A percentile compares a stretch with the other conserved stretches of the same genome.
These are phyloP conservation scores for Ctenodactylus gundi DNA, from an alignment of 2,113 vertebrate genomes.

Conservation along the genomic window DNA sequence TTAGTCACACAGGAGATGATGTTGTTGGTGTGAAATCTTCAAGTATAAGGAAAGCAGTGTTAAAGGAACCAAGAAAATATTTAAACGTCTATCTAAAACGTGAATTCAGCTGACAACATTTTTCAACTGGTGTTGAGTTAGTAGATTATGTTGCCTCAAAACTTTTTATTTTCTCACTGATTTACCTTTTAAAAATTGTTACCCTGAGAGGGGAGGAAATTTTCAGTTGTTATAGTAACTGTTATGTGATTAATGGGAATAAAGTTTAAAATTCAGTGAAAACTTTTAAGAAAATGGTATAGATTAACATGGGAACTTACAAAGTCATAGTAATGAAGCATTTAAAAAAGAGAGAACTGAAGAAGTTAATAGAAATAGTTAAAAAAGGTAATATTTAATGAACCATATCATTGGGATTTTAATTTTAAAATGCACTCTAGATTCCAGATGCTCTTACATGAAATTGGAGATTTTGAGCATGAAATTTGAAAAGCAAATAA, in stretches of 20 bases:
- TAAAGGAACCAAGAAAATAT: slow-evolving; percentile 14
- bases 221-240: neutral
- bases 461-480: slow-evolving; percentile 22
- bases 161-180: neutral
- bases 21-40: neutral
- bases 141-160: neutral
- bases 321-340: neutral
- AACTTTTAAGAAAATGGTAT: neutral
- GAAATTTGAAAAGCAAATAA: slow-evolving; percentile 23
- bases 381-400: slow-evolving; percentile 4
- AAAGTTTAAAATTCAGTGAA: slow-evolving; percentile 26
- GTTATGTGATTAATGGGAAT: neutral
- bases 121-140: neutral
- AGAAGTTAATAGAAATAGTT: neutral
- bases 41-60: neutral
- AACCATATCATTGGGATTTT: neutral
- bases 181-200: neutral
- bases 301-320: neutral
- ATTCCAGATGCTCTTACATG: neutral
- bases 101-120: neutral
- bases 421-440: neutral
- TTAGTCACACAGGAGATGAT: neutral
- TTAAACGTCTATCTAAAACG: neutral
- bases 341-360: neutral
- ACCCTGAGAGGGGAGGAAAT: neutral